Base-by-base conservation (phyloP, 2,797 vertebrate genomes). In the Pristis pectinata region DNA sequence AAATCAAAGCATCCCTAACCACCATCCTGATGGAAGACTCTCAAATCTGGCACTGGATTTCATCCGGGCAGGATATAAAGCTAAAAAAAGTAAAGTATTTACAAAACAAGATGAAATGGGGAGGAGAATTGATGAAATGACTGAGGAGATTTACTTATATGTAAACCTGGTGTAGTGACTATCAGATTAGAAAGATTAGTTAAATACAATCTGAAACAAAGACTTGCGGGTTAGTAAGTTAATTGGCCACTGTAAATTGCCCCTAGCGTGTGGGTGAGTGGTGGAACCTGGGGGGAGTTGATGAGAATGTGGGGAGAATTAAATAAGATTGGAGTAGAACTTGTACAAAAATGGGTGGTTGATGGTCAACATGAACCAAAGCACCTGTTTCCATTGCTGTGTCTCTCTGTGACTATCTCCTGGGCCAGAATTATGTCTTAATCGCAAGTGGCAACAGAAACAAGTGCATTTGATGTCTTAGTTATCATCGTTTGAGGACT, bases 1-100 rank as follows among this genome's bases (percentile, higher is more conserved):
- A 97, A 96, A 97, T 97, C 96, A 97, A 97, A 97, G 95, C 94
- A 95, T 56, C 95, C 95, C 85, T 82, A 96, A 95, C 95, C 95
- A 95, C 95, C 94, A 94, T 96, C 96, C 95, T 96, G 92, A 94
- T 96, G 96, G 97, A 96, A 95, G 96, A 96, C 96, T 96, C 96
- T 97, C 96, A 95, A 96, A 95, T 96, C 96, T 95, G 97, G 96
- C 96, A 96, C 95, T 95, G 95, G 95, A 95, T 95, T 95, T 96
- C 95, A 95, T 95, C 95, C 96, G 95, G 96, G 96, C 96, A 96
- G 96, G 97, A 95, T 95, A 96, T 96, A 96, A 96, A 97, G 95
- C 95, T 89, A 93, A 95, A 94, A 24, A 53, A 72, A 74, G 74
- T 24, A 27, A 72, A 64, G 41, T 13, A 74, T 74, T 93, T 94